Base-by-base conservation (phyloP, 2,888 invertebrate species). In the Shargacucullia verbasci region DNA sequence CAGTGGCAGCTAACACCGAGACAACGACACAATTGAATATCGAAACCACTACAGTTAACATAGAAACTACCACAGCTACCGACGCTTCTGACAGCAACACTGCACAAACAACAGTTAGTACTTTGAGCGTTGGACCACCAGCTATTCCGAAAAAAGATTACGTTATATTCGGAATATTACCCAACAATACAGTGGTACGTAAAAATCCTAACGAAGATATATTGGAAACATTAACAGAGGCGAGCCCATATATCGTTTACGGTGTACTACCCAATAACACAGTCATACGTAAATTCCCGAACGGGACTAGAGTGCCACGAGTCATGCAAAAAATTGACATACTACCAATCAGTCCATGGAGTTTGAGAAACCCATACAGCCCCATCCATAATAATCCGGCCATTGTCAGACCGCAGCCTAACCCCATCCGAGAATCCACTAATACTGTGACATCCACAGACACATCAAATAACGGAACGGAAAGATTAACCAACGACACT, bases 261-360 rank as follows among this genome's bases (percentile, higher is more conserved):
- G 97, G 97, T 85, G 95, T 97, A 81, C 96, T 95, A 87, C 97
- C 97, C 74, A 96, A 97, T 94, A 97, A 97, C 90, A 96, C 96
- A 86, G 94, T 97, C 87, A 96, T 97, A 85, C 95, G 96, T 91
- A 97, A 96, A 92, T 97, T 96, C 86, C 97, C 97, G 71, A 97
- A 97, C 82, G 97, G 97, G 87, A 97, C 97, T 85, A 92, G 96
- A 89, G 95, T 97, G 88, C 96, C 97, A 89, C 96, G 96, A 83
- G 86, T 93, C 83, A 91, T 90, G 86, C 92, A 93, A 89, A 92
- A 92, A 89, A 94, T 95, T 91, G 95, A 95, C 88, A 88, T 95
- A 90, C 90, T 94, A 88, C 92, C 95, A 91, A 95, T 95, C 84
- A 95, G 95, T 81, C 95, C 95, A 85, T 92, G 91, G 92, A 94